Evolutionary conservation across 2,888 invertebrate genomes (phyloP).

Genomic region (Xestoiulus laeticollis): DNA sequence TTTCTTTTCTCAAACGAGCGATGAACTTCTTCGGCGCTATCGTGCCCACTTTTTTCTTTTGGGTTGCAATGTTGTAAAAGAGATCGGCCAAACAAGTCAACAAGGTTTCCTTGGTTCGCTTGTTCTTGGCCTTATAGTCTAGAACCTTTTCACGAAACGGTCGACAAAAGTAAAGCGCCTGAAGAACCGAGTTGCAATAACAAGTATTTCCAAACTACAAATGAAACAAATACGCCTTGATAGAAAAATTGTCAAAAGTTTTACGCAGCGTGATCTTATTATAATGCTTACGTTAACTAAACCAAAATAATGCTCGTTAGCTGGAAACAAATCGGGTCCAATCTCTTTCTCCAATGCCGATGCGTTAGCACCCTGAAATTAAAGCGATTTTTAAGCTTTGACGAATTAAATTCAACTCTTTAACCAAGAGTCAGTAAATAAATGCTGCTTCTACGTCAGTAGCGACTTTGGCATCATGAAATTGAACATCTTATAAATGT

Average conservation of each 20-base stretch:
- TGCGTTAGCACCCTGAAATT: slow-evolving; percentile 91
- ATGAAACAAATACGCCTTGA: slow-evolving; percentile 54
- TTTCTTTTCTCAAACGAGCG: slow-evolving; percentile 96
- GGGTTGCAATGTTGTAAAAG: slow-evolving; percentile 99
- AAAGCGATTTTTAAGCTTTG: too few relatives aligned
- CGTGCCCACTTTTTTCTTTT: slow-evolving; percentile 98
- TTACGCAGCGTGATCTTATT: background rate
- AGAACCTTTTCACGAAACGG: slow-evolving; percentile 99
- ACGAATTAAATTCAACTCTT: too few relatives aligned
- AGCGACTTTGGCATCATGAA: too few relatives aligned
- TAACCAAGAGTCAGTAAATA: too few relatives aligned
- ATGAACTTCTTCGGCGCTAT: slow-evolving; percentile 99
- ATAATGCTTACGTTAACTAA: slow-evolving; percentile 88
- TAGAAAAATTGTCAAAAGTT: background rate
- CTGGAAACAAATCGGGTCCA: slow-evolving; percentile 96
- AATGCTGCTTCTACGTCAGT: too few relatives aligned
- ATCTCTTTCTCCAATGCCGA: slow-evolving; percentile 99
- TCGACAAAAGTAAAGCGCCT: slow-evolving; percentile 99
- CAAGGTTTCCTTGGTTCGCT: slow-evolving; percentile 94
- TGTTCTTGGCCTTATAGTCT: slow-evolving; percentile 96
- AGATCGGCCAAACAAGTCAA: slow-evolving; percentile 98
- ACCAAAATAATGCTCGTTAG: slow-evolving; percentile 99
- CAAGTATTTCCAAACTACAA: slow-evolving; percentile 99
- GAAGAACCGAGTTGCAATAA: slow-evolving; percentile 99
- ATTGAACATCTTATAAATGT: too few relatives aligned